Conservation (phyloP, 2,113 vertebrate species). For the Microtus pennsylvanicus region DNA sequence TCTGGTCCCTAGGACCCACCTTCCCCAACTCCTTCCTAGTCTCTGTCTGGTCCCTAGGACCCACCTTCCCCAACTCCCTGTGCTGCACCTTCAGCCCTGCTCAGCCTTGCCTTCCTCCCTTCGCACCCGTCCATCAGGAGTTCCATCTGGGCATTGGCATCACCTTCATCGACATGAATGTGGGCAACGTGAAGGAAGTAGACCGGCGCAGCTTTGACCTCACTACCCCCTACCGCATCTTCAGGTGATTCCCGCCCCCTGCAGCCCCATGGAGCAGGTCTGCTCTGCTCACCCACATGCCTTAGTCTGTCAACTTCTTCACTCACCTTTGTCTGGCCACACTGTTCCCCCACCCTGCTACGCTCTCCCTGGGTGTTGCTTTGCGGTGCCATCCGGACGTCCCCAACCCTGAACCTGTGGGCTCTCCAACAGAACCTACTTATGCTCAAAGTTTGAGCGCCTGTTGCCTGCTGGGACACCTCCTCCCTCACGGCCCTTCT, state of each 20-base stretch:
- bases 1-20: too few relatives aligned
- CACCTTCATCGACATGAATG: slow-evolving; percentile 96
- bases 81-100: neutral
- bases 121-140: slow-evolving; percentile 86
- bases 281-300: neutral
- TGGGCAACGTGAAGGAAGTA: slow-evolving; percentile 94
- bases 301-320: neutral
- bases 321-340: too few relatives aligned
- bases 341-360: accelerated
- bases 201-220: slow-evolving; percentile 94
- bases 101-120: neutral
- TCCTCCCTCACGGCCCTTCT: neutral
- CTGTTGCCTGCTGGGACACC: neutral
- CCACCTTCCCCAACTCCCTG: neutral
- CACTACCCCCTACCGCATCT: slow-evolving; percentile 95
- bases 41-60: neutral
- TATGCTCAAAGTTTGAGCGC: neutral
- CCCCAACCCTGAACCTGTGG: neutral
- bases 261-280: neutral
- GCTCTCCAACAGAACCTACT: neutral
- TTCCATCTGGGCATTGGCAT: slow-evolving; percentile 93
- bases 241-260: slow-evolving; percentile 88
- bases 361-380: neutral
- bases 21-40: neutral
- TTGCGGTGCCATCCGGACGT: too few relatives aligned